Evolutionary conservation across 2,113 vertebrate genomes (phyloP), one percentile per base, ranked within the genome.

Genomic region (Climacteris rufus): DNA sequence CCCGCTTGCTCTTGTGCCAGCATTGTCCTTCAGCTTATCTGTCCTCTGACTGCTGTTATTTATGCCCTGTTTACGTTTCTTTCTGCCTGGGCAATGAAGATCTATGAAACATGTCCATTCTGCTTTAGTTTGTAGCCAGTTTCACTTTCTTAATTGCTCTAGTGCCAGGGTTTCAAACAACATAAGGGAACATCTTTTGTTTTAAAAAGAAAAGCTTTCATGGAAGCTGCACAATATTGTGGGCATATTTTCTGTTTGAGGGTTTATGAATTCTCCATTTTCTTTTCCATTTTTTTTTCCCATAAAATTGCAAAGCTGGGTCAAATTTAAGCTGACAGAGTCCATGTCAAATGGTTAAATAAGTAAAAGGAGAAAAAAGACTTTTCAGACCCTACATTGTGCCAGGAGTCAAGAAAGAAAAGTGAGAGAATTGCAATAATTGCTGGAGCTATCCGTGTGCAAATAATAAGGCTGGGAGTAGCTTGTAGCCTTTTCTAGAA

Each of bases 1-100:
- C 52, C 40, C 12, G 0, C 91, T 92, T 93, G 57, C 65, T 96
- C 74, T 95, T 92, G 53, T 93, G 93, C 96, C 96, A 96, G 70
- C 57, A 39, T 94, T 96, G 95, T 94, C 93, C 93, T 96, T 97
- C 83, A 93, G 87, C 53, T 93, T 93, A 93, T 93, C 94, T 95
- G 83, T 96, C 80, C 86, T 96, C 72, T 90, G 83, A 71, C 94
- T 87, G 80, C 60, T 94, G 65, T 95, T 92, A 89, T 95, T 95
- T 96, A 94, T 92, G 72, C 65, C 91, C 83, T 96, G 93, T 95
- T 93, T 96, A 87, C 61, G 25, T 88, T 96, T 92, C 64, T 89
- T 91, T 84, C 88, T 93, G 60, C 88, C 79, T 83, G 69, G 72
- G 79, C 92, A 94, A 94, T 96, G 92, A 96, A 96, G 86, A 92